Evolutionary conservation across 2,113 vertebrate species (phyloP).

Genomic region (Prunella fulvescens): DNA sequence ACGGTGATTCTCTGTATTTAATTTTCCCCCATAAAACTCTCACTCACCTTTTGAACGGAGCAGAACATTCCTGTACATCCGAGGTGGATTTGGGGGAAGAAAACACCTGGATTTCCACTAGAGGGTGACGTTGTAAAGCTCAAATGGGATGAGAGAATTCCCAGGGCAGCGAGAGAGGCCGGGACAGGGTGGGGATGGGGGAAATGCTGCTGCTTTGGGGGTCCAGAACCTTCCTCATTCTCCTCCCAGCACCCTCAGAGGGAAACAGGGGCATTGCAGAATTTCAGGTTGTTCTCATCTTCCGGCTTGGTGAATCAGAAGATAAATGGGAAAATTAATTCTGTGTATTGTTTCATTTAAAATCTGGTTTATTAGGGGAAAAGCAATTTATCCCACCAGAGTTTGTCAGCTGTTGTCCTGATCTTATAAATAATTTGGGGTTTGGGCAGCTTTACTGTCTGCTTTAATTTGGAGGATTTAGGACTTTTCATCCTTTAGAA

Average conservation of each 20-base stretch:
- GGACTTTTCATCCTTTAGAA: neutral
- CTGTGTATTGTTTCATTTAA: neutral
- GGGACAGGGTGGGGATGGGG: neutral
- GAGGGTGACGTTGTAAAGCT: slow-evolving; percentile 65
- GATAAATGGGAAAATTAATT: neutral
- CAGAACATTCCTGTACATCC: neutral
- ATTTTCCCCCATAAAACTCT: neutral
- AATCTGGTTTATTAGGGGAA: neutral
- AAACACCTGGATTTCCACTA: slow-evolving; percentile 49
- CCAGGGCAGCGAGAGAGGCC: neutral
- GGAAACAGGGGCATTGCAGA: neutral
- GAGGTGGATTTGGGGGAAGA: neutral
- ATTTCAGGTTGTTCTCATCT: neutral
- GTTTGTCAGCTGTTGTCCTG: neutral
- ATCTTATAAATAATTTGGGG: neutral
- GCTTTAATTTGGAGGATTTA: neutral
- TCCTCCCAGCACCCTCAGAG: fast-evolving
- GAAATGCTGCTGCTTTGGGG: neutral
- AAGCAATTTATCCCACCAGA: neutral
- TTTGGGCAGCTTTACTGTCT: neutral
- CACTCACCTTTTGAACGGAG: fast-evolving
- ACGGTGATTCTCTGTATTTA: neutral
- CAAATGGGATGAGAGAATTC: neutral
- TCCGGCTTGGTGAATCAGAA: neutral
- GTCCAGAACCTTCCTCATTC: neutral